Conservation (phyloP, 2,888 invertebrate genomes). For the Phyto melanocephala region DNA sequence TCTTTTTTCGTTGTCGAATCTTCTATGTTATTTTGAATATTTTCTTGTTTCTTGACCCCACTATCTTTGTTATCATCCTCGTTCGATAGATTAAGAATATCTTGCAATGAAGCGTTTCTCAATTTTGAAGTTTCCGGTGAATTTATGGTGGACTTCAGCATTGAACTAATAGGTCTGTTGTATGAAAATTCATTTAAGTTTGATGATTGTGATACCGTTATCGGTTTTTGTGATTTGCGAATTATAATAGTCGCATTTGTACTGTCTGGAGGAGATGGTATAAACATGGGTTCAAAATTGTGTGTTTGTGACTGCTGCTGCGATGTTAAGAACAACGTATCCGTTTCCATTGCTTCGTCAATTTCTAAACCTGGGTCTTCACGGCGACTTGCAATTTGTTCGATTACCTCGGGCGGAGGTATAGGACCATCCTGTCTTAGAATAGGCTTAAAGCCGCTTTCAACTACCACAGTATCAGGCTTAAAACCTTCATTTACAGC, state of each 20-base stretch:
- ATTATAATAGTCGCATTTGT: slow-evolving; percentile 76
- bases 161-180: slow-evolving; percentile 70
- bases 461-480: slow-evolving; percentile 89
- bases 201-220: neutral
- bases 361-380: slow-evolving; percentile 77
- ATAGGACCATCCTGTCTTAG: slow-evolving; percentile 78
- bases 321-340: slow-evolving; percentile 78
- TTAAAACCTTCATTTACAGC: slow-evolving; percentile 89
- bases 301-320: slow-evolving; percentile 80
- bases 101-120: slow-evolving; percentile 78
- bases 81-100: slow-evolving; percentile 63
- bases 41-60: slow-evolving; percentile 1
- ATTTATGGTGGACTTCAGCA: slow-evolving; percentile 56
- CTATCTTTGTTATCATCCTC: slow-evolving; percentile 16
- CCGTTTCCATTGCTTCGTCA: slow-evolving; percentile 77
- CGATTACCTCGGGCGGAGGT: slow-evolving; percentile 78
- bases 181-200: slow-evolving; percentile 19
- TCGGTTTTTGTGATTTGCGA: slow-evolving; percentile 46
- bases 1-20: slow-evolving; percentile 1
- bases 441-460: slow-evolving; percentile 91
- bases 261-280: slow-evolving; percentile 87
- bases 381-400: slow-evolving; percentile 74
- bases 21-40: slow-evolving; percentile 20
- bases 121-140: slow-evolving; percentile 69
- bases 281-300: slow-evolving; percentile 89